These are phyloP conservation scores for Nudaria mundana DNA, from an alignment of 2,888 invertebrate genomes.

Conservation along the genomic window DNA sequence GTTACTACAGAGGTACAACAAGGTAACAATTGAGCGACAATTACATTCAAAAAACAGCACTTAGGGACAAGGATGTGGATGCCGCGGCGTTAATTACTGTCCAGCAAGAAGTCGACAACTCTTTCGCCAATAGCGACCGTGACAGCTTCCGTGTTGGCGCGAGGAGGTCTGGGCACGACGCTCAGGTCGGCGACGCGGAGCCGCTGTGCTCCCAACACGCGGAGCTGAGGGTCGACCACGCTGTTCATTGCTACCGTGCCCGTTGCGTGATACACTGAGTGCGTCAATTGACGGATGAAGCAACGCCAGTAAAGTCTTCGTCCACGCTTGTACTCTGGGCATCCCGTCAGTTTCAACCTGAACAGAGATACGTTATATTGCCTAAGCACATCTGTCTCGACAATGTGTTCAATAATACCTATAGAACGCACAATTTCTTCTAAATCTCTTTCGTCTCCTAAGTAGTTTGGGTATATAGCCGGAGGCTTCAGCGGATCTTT, in stretches of 20 bases:
- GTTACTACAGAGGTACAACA: too few relatives aligned
- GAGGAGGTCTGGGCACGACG: conserved; percentile 40
- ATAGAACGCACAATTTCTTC: conserved; percentile 42
- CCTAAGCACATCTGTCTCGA: conserved; percentile 33
- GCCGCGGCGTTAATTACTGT: conserved; percentile 19
- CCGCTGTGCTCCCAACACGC: conserved; percentile 42
- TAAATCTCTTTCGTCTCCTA: conserved; percentile 44
- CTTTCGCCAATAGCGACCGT: conserved; percentile 55
- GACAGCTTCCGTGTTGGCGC: conserved; percentile 52
- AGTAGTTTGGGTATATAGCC: conserved; percentile 47
- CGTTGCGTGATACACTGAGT: conserved; percentile 46
- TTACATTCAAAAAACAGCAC: too few relatives aligned
- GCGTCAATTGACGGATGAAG: conserved; percentile 53
- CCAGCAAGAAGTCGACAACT: conserved; percentile 41
- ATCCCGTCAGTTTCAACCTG: conserved; percentile 35
- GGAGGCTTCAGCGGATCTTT: conserved; percentile 39
- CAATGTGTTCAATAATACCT: conserved; percentile 40
- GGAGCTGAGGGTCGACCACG: conserved; percentile 46
- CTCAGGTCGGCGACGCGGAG: conserved; percentile 53
- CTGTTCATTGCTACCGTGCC: conserved; percentile 48
- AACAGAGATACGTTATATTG: conserved; percentile 37
- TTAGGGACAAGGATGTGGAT: too few relatives aligned
- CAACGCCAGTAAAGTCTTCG: conserved; percentile 48
- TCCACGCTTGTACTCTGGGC: conserved; percentile 28
- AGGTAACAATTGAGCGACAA: too few relatives aligned